These are phyloP conservation scores for Chelonia mydas DNA, from an alignment of 2,797 vertebrate species.

Conservation along the genomic window DNA sequence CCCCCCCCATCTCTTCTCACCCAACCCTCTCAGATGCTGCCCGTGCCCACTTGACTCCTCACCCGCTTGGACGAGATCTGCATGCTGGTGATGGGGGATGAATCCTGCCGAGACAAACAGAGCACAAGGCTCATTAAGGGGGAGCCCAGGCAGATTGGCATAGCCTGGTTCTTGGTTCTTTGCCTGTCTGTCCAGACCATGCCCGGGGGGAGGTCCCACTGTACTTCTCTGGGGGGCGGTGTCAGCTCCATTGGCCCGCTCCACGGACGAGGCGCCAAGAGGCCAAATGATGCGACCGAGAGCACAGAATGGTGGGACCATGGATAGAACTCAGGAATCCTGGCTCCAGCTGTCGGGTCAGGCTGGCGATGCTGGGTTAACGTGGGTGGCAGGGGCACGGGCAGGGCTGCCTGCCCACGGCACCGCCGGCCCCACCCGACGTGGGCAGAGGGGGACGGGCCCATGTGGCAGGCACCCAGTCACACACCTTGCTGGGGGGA, in stretches of 20 bases:
- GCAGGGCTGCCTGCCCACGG: neutral
- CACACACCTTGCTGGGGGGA: too few relatives aligned
- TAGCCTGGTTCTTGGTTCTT: neutral
- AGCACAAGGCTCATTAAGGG: neutral
- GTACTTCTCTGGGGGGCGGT: neutral
- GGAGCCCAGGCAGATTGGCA: neutral
- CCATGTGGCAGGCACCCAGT: too few relatives aligned
- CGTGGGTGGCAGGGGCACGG: rapidly evolving
- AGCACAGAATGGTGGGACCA: neutral
- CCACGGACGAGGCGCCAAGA: neutral
- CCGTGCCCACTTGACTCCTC: constrained; percentile 55
- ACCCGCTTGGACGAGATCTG: constrained; percentile 97
- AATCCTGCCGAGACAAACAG: constrained; percentile 82
- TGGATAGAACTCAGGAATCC: rapidly evolving
- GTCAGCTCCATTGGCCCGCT: neutral
- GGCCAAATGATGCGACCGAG: neutral
- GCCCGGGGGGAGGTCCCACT: neutral
- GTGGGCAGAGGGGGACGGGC: too few relatives aligned
- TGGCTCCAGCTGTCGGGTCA: neutral
- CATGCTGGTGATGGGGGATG: constrained; percentile 91
- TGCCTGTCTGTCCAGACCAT: neutral
- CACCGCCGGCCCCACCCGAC: neutral
- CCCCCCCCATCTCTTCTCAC: rapidly evolving
- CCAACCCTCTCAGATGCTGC: neutral
- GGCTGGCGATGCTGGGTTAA: neutral